Evolutionary conservation across 2,888 invertebrate genomes (phyloP).

Genomic region (Gonocerus acuteangulatus): DNA sequence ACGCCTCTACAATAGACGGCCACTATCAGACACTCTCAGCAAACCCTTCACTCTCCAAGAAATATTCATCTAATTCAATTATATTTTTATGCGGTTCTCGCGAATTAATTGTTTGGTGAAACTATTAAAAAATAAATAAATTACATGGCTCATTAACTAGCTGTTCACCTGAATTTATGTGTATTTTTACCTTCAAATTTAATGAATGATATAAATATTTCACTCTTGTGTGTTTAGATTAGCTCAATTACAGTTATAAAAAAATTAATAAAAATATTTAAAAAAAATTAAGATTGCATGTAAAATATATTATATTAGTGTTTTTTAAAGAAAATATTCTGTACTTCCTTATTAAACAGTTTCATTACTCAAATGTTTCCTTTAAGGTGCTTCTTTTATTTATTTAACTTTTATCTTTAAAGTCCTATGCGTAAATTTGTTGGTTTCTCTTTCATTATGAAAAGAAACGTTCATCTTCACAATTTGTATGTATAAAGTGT

Average conservation of each 20-base stretch:
- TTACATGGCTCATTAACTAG: slow-evolving; percentile 16
- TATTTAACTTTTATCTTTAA: no score
- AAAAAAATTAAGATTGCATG: slow-evolving; percentile 9
- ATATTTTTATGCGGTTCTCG: no score
- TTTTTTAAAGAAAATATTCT: neutral
- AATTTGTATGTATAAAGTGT: slow-evolving; percentile 32
- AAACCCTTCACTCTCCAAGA: no score
- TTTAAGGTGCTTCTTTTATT: no score
- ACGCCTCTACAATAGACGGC: no score
- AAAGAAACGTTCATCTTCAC: neutral
- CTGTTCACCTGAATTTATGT: slow-evolving; percentile 19
- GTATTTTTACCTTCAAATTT: neutral
- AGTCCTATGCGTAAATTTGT: no score
- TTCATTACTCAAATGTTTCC: no score
- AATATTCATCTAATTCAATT: no score
- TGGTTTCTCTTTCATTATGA: slow-evolving; percentile 3
- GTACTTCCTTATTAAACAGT: neutral
- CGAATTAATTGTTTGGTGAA: no score
- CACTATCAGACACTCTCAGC: no score
- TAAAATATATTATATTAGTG: slow-evolving; percentile 8
- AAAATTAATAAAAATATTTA: slow-evolving; percentile 6
- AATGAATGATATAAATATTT: slow-evolving; percentile 4
- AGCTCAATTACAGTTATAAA: slow-evolving; percentile 18
- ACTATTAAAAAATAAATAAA: no score
- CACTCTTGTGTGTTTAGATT: slow-evolving; percentile 24